These are phyloP conservation scores for Linnaemya tessellans DNA, from an alignment of 2,888 invertebrate species.

Conservation along the genomic window DNA sequence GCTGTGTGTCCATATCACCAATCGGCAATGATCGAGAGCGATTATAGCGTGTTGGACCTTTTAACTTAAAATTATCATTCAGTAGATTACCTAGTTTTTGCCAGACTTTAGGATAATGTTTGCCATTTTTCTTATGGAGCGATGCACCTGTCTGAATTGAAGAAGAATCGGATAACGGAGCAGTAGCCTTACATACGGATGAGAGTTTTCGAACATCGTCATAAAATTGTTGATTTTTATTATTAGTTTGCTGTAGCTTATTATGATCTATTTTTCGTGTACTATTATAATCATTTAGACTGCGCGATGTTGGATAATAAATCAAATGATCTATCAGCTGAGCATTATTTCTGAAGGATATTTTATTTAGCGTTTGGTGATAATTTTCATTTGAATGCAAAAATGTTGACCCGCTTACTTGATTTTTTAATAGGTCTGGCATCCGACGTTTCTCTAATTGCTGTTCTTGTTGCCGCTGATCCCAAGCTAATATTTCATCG, in stretches of 20 bases:
- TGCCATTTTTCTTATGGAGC: constrained; percentile 18
- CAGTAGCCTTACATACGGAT: not conserved
- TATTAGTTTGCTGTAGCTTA: constrained; percentile 69
- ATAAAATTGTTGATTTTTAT: constrained; percentile 47
- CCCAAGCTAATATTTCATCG: constrained; percentile 79
- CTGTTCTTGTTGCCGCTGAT: constrained; percentile 74
- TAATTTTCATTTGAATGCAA: not conserved
- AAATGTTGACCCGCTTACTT: not conserved
- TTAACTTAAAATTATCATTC: constrained; percentile 89
- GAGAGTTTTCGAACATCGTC: constrained; percentile 28
- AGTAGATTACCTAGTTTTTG: constrained; percentile 87
- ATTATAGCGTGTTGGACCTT: constrained; percentile 81
- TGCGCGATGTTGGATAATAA: constrained; percentile 88
- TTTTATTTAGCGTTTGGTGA: constrained; percentile 22
- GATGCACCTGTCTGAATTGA: not conserved
- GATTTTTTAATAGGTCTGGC: constrained; percentile 68
- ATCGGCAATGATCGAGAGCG: constrained; percentile 92
- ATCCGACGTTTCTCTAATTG: constrained; percentile 59
- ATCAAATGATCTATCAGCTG: constrained; percentile 90
- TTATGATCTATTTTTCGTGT: constrained; percentile 80
- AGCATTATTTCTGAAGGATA: constrained; percentile 74
- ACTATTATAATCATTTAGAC: constrained; percentile 82
- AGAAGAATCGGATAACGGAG: not conserved
- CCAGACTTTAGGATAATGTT: constrained; percentile 80
- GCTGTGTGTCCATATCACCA: constrained; percentile 85